Evolutionary conservation across 2,113 vertebrate genomes (phyloP).

Genomic region (Rissa tridactyla): DNA sequence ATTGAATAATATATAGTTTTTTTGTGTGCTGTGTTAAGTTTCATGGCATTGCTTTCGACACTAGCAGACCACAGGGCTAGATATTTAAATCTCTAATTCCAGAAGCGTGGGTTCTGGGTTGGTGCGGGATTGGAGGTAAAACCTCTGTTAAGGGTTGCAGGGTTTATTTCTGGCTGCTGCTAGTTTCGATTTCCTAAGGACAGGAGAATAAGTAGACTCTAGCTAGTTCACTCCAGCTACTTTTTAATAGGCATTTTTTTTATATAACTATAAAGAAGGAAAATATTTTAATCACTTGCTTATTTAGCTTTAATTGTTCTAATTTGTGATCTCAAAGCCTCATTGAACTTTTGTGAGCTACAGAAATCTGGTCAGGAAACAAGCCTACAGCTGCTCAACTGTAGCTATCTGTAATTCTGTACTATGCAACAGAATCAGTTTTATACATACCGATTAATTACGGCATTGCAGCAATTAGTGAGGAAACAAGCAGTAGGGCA

Average conservation of each 20-base stretch:
- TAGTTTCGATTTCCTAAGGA: not conserved
- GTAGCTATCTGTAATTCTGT: not conserved
- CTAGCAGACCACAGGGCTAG: not conserved
- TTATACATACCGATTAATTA: not conserved
- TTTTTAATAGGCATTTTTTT: not conserved
- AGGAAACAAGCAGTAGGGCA: not conserved
- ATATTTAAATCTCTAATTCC: not conserved
- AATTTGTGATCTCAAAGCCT: not conserved
- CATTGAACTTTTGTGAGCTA: not conserved
- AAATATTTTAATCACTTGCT: not conserved
- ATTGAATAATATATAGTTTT: not conserved
- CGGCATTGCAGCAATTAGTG: not conserved
- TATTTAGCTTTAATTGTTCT: not conserved
- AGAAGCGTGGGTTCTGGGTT: not conserved
- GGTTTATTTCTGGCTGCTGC: not conserved
- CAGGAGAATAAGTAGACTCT: not conserved
- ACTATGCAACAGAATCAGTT: not conserved
- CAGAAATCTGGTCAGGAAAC: not conserved
- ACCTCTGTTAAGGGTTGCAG: not conserved
- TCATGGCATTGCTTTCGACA: not conserved
- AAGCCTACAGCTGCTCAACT: not conserved
- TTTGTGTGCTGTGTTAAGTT: not conserved
- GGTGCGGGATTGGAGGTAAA: not conserved
- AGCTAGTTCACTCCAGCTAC: not conserved
- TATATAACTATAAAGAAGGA: not conserved